A percentile compares a stretch with the other conserved stretches of the same genome.
Conservation (phyloP, 1,140 invertebrate genomes). For the Leptinotarsa lineolata region DNA sequence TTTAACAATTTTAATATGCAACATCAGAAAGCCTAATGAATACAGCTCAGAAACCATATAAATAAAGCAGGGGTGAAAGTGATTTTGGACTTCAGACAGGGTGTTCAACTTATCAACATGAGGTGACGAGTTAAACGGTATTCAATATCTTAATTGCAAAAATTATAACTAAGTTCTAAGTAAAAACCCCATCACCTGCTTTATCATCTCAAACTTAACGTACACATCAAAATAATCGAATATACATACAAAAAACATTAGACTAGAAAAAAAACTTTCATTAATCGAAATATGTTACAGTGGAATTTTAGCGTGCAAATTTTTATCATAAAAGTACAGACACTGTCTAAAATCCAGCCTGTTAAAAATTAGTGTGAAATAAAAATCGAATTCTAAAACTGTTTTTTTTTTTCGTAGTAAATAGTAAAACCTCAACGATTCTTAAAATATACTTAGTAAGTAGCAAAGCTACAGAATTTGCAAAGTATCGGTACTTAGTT, state of each 20-base stretch:
- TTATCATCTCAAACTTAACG: constrained; percentile 39
- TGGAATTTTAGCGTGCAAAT: constrained; percentile 33
- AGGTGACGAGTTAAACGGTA: constrained; percentile 37
- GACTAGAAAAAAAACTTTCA: constrained; percentile 39
- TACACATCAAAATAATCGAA: constrained; percentile 33
- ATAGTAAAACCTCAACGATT: too few relatives aligned
- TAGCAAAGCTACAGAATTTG: background rate
- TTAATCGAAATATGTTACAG: constrained; percentile 31
- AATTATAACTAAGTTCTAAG: constrained; percentile 42
- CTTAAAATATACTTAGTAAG: background rate
- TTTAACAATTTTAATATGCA: constrained; percentile 45
- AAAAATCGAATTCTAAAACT: constrained; percentile 20
- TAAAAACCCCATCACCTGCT: constrained; percentile 42
- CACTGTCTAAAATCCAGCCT: constrained; percentile 36
- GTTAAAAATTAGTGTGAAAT: constrained; percentile 20
- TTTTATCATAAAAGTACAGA: constrained; percentile 30
- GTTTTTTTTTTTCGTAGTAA: background rate
- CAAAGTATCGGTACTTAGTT: constrained; percentile 10
- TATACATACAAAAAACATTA: constrained; percentile 40
- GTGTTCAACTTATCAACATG: constrained; percentile 32
- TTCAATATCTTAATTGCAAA: constrained; percentile 34
- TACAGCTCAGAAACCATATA: constrained; percentile 42
- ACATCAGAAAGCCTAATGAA: constrained; percentile 40
- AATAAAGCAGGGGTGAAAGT: constrained; percentile 41
- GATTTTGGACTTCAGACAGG: constrained; percentile 37